phyloP scores from a whole-genome alignment of 2,888 invertebrate species.

The Ormyrus rosae region DNA sequence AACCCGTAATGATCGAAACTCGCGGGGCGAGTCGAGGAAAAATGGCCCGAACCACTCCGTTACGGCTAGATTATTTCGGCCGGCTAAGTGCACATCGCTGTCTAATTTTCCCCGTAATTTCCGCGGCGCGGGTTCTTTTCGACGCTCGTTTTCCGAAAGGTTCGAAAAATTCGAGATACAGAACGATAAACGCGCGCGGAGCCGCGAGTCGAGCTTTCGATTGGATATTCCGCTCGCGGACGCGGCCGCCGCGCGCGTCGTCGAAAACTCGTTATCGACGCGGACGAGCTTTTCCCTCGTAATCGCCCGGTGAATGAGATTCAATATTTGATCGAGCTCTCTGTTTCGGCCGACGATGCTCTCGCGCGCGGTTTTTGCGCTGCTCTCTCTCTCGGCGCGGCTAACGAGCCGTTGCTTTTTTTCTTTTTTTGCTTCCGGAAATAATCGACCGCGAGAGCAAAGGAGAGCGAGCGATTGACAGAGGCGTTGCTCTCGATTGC shows the following conservation, averaged over 20 bases:
- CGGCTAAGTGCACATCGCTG: conserved; percentile 3
- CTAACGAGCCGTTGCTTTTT: conserved; percentile 28
- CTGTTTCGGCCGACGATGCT: conserved; percentile 36
- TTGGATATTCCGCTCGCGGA: conserved; percentile 12
- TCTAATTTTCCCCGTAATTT: conserved; percentile 16
- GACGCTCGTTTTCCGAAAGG: no score
- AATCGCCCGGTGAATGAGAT: conserved; percentile 61
- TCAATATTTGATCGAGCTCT: conserved; percentile 64
- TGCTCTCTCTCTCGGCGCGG: neutral
- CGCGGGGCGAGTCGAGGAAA: neutral
- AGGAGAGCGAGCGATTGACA: neutral
- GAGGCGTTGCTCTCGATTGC: no score
- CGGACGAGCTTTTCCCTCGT: conserved; percentile 6
- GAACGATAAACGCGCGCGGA: no score
- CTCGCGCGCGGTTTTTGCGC: conserved; percentile 38
- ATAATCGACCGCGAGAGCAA: conserved; percentile 13
- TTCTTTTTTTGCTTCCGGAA: neutral
- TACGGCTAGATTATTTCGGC: neutral
- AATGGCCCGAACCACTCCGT: neutral
- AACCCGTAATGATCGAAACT: neutral
- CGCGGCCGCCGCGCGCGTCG: neutral
- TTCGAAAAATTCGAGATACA: no score
- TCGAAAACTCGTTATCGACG: conserved; percentile 32
- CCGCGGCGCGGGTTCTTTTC: neutral
- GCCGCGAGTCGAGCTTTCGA: conserved; percentile 2